Evolutionary conservation across 2,113 vertebrate species (phyloP).

Genomic region (Brienomyrus brachyistius): DNA sequence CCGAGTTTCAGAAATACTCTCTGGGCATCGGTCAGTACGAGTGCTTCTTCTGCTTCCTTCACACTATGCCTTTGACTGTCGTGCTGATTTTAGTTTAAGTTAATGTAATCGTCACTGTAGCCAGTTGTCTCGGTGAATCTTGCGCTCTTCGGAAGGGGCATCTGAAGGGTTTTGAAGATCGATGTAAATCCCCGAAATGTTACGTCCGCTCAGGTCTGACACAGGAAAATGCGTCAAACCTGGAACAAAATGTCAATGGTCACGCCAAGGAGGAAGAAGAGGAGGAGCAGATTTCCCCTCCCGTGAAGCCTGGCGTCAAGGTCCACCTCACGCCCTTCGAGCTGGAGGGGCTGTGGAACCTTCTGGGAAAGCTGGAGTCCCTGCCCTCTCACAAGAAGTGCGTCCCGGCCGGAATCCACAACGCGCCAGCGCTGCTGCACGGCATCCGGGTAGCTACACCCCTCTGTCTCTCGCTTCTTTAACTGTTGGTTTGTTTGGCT

Average conservation of each 20-base stretch:
- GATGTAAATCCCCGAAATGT: not conserved
- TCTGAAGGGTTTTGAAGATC: not conserved
- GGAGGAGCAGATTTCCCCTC: slow-evolving; percentile 26
- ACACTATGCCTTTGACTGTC: not conserved
- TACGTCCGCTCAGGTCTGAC: slow-evolving; percentile 49
- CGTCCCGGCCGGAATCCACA: slow-evolving; percentile 79
- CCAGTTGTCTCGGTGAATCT: not conserved
- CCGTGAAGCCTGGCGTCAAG: slow-evolving; percentile 31
- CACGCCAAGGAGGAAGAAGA: slow-evolving; percentile 22
- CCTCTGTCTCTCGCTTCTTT: not conserved
- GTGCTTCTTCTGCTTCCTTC: no score
- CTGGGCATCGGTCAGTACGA: slow-evolving; percentile 79
- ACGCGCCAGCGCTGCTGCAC: slow-evolving; percentile 76
- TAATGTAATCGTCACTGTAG: not conserved
- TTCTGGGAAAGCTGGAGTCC: slow-evolving; percentile 86
- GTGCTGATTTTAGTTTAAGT: not conserved
- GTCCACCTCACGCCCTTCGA: slow-evolving; percentile 79
- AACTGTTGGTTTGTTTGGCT: not conserved
- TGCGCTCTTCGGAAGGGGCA: not conserved
- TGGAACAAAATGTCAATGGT: slow-evolving; percentile 30
- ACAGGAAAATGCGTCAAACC: slow-evolving; percentile 39
- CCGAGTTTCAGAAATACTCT: slow-evolving; percentile 92
- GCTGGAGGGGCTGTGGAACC: slow-evolving; percentile 84
- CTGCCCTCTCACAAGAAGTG: slow-evolving; percentile 88
- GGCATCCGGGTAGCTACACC: slow-evolving; percentile 71